Percentiles rank a stretch among this genome's conserved stretches.
phyloP scores from a whole-genome alignment of 2,113 vertebrate species.

The Alouatta palliata region DNA sequence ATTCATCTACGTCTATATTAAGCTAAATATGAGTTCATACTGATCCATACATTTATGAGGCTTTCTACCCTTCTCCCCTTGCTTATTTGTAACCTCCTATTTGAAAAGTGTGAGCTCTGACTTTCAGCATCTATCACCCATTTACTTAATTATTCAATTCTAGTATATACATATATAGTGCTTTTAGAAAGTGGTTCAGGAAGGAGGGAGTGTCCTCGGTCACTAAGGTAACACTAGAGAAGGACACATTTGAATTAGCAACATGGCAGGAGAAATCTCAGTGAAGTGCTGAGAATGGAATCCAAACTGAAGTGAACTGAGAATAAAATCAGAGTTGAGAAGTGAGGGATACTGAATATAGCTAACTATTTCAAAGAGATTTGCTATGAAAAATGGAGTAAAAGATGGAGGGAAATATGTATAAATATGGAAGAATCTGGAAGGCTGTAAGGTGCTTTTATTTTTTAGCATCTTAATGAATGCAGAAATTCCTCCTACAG shows the following conservation, averaged over 20 bases:
- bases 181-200: background rate
- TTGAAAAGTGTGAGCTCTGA: background rate
- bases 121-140: background rate
- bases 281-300: background rate
- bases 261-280: background rate
- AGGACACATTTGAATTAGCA: background rate
- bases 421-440: background rate
- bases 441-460: no score
- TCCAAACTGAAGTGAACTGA: background rate
- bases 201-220: background rate
- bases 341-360: background rate
- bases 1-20: background rate
- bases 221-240: background rate
- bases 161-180: no score
- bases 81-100: background rate
- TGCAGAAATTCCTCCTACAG: no score
- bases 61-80: background rate
- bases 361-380: background rate
- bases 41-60: background rate
- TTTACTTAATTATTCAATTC: background rate
- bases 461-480: no score
- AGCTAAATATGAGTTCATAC: background rate
- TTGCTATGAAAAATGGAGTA: background rate
- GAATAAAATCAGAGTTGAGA: background rate
- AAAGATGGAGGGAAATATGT: background rate